phyloP scores from a whole-genome alignment of 92 coral and sea anemone species.

The Epizoanthus rinbou region DNA sequence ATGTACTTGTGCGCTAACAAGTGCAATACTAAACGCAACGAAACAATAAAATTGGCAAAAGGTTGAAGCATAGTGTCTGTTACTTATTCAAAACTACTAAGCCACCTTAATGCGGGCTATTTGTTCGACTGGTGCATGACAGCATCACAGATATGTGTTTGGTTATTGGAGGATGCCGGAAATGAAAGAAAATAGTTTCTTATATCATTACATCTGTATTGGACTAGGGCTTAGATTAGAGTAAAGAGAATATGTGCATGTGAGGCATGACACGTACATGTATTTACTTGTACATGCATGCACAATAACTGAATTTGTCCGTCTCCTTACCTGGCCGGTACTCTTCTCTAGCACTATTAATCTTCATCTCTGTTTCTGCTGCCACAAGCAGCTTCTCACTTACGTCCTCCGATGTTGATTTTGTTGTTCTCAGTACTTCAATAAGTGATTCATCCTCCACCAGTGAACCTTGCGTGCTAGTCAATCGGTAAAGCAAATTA shows the following conservation, averaged over 20 bases:
- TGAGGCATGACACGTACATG: neutral
- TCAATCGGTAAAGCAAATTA: constrained; percentile 87
- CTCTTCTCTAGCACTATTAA: constrained; percentile 95
- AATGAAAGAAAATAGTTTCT: no score
- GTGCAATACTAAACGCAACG: no score
- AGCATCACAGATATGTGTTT: no score
- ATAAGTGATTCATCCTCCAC: constrained; percentile 99
- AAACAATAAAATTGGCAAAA: neutral
- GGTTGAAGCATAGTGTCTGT: neutral
- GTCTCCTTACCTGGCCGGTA: constrained; percentile 84
- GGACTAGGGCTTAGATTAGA: no score
- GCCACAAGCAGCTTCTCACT: constrained; percentile 96
- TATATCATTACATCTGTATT: no score
- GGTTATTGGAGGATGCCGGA: no score
- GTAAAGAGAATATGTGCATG: no score
- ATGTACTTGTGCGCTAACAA: no score
- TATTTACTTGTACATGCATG: neutral
- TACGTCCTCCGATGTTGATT: constrained; percentile 95
- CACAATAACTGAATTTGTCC: neutral
- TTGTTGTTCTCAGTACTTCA: constrained; percentile 92
- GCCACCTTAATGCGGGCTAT: no score
- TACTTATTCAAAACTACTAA: no score
- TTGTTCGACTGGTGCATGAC: no score
- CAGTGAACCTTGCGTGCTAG: constrained; percentile 99
- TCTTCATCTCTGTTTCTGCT: constrained; percentile 98